phyloP scores from a whole-genome alignment of 2,113 vertebrate genomes.

The Gymnobelideus leadbeateri region DNA sequence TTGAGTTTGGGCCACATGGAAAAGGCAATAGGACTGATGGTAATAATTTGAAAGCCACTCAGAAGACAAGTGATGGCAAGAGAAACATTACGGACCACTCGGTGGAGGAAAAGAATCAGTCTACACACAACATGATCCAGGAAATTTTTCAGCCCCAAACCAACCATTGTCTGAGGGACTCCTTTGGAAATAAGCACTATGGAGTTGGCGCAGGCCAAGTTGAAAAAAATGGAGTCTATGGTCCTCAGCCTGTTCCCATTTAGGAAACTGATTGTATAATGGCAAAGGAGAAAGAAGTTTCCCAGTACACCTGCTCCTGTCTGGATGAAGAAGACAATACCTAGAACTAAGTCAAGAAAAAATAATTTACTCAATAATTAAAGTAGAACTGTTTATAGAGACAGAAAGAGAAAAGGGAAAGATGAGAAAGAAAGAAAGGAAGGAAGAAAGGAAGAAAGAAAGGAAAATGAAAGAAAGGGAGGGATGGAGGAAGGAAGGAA shows the following conservation, averaged over 20 bases:
- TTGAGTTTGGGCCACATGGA: too few relatives aligned
- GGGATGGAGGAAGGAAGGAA: too few relatives aligned
- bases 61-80: background rate
- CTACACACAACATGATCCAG: too few relatives aligned
- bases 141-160: too few relatives aligned
- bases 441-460: too few relatives aligned
- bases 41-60: background rate
- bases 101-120: too few relatives aligned
- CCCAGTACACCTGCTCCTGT: slow-evolving; percentile 13
- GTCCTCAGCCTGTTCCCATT: background rate
- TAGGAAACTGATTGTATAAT: background rate
- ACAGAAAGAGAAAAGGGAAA: background rate
- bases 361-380: background rate
- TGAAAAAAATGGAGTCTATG: background rate
- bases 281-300: slow-evolving; percentile 10
- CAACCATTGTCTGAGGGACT: slow-evolving; percentile 8
- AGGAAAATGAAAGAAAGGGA: too few relatives aligned
- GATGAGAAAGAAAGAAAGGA: too few relatives aligned
- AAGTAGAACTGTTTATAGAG: background rate
- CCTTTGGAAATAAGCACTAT: slow-evolving; percentile 40
- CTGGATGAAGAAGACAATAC: background rate
- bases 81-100: too few relatives aligned
- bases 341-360: background rate
- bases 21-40: too few relatives aligned
- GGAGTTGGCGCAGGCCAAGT: slow-evolving; percentile 17